phyloP scores from a whole-genome alignment of 2,888 invertebrate species.

The Pammene aurita region DNA sequence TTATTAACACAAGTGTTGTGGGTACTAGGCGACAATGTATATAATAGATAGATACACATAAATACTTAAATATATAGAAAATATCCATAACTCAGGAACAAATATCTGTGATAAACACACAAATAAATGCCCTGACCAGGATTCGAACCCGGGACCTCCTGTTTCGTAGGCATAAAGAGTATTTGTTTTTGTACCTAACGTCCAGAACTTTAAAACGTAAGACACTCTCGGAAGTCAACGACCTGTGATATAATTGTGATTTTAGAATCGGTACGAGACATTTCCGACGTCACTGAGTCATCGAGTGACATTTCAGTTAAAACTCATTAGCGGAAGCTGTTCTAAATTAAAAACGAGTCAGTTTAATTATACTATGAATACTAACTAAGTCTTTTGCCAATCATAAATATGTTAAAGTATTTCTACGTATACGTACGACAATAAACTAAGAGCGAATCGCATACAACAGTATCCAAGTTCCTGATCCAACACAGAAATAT shows the following conservation, averaged over 20 bases:
- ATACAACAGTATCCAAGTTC: conserved; percentile 23
- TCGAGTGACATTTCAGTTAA: conserved; percentile 13
- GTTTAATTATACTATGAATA: background rate
- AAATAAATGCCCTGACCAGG: too few relatives aligned
- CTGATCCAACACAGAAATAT: conserved; percentile 29
- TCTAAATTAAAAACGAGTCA: conserved; percentile 3
- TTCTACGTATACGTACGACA: background rate
- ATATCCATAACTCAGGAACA: too few relatives aligned
- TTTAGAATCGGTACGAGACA: conserved; percentile 16
- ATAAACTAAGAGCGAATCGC: conserved; percentile 1
- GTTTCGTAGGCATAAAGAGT: too few relatives aligned
- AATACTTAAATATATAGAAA: too few relatives aligned
- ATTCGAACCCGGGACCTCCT: too few relatives aligned
- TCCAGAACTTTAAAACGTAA: background rate
- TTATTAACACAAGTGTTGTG: too few relatives aligned
- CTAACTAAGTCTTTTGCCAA: background rate
- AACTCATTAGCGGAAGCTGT: conserved; percentile 20
- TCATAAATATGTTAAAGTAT: background rate
- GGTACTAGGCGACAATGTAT: too few relatives aligned
- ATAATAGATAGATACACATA: too few relatives aligned
- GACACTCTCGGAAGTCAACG: conserved; percentile 13
- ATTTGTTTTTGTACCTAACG: too few relatives aligned
- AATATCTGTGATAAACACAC: too few relatives aligned
- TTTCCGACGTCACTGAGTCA: conserved; percentile 22
- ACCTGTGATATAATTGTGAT: conserved; percentile 29